Evolutionary conservation across 2,797 vertebrate genomes (phyloP).

Genomic region (Microctenopoma steveboyesi): DNA sequence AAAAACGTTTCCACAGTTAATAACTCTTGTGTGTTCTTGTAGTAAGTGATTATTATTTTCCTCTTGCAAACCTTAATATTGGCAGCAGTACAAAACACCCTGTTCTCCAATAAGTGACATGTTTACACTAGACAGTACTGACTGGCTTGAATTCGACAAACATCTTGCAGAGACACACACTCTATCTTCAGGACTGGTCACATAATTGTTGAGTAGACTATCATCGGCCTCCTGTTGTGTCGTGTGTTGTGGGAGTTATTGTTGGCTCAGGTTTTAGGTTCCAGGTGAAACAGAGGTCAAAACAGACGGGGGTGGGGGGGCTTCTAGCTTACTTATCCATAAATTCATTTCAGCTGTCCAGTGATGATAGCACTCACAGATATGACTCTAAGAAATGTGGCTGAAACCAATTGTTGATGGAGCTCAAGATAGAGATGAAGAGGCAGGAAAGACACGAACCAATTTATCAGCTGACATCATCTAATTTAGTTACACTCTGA

Average conservation of each 20-base stretch:
- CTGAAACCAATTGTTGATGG: neutral
- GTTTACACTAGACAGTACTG: constrained; percentile 19
- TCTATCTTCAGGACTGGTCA: constrained; percentile 6
- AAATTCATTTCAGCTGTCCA: constrained; percentile 8
- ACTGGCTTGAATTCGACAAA: neutral
- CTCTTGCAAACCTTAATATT: constrained; percentile 29
- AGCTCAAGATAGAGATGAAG: neutral
- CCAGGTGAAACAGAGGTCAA: constrained; percentile 20
- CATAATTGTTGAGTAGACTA: too few species aligned
- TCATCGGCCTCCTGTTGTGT: too few species aligned
- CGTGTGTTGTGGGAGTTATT: too few species aligned
- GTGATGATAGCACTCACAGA: neutral
- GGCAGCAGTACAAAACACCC: constrained; percentile 30
- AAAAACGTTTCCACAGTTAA: constrained; percentile 30
- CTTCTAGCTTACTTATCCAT: neutral
- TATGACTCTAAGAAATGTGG: constrained; percentile 3
- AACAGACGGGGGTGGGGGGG: neutral
- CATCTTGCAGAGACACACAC: neutral
- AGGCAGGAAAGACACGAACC: neutral
- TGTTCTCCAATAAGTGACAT: constrained; percentile 1
- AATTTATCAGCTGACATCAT: neutral
- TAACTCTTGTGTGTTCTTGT: constrained; percentile 28
- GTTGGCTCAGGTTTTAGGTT: neutral
- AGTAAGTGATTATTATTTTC: constrained; percentile 8
- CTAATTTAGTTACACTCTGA: neutral